These are phyloP conservation scores for Ictalurus punctatus DNA, from an alignment of 2,113 vertebrate species.

Conservation along the genomic window DNA sequence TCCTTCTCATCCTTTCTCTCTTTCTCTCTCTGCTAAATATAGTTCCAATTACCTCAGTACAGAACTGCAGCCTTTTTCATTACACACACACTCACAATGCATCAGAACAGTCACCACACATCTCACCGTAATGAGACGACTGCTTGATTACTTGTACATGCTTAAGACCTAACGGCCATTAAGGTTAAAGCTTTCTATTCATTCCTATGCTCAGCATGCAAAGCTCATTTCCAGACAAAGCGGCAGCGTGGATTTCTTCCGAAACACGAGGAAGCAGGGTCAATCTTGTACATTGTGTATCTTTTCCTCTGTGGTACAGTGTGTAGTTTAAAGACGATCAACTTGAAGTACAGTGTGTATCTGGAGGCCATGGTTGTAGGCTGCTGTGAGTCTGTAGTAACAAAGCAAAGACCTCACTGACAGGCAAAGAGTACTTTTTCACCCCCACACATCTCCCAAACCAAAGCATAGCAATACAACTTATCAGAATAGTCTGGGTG, in stretches of 20 bases:
- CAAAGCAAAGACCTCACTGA: slow-evolving; percentile 26
- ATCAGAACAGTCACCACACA: slow-evolving; percentile 11
- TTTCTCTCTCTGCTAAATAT: slow-evolving; percentile 13
- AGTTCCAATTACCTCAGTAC: slow-evolving; percentile 46
- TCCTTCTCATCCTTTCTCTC: neutral
- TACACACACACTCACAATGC: slow-evolving; percentile 41
- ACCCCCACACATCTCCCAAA: slow-evolving; percentile 32
- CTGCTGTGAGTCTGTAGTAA: slow-evolving; percentile 45
- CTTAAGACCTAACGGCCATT: neutral
- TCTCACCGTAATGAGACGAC: slow-evolving; percentile 35
- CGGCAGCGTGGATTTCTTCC: slow-evolving; percentile 69
- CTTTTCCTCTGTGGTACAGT: slow-evolving; percentile 54
- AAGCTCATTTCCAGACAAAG: neutral
- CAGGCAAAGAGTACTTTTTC: slow-evolving; percentile 46
- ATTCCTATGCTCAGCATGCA: neutral
- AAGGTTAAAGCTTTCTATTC: neutral
- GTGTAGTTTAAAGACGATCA: slow-evolving; percentile 58
- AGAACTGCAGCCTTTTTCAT: slow-evolving; percentile 31
- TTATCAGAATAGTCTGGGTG: neutral
- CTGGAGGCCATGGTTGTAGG: slow-evolving; percentile 66
- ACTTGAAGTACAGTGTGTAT: slow-evolving; percentile 62
- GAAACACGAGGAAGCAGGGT: slow-evolving; percentile 52
- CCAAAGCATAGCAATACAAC: neutral
- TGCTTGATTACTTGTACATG: slow-evolving; percentile 28
- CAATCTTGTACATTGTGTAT: slow-evolving; percentile 58